phyloP scores from a whole-genome alignment of 2,113 vertebrate genomes.

The Aphelocoma coerulescens region DNA sequence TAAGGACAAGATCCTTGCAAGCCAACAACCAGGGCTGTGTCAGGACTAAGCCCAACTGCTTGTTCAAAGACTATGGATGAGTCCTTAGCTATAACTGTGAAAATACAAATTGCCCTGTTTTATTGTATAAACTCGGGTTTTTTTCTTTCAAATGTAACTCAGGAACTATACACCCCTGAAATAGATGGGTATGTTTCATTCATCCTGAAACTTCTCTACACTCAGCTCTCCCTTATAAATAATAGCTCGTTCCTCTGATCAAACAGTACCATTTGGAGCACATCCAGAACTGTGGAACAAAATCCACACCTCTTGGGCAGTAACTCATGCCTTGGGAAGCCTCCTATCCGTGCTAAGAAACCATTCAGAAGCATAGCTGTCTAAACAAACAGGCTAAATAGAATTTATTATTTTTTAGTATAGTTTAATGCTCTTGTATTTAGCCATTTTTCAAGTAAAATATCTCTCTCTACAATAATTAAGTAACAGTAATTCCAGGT shows the following conservation, averaged over 20 bases:
- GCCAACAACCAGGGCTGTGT: neutral
- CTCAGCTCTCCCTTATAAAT: neutral
- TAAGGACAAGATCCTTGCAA: neutral
- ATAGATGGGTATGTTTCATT: neutral
- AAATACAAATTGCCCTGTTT: neutral
- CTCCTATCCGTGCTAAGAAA: neutral
- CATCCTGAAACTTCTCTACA: neutral
- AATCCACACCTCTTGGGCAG: neutral
- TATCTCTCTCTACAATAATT: neutral
- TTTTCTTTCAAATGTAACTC: neutral
- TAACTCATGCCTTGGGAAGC: neutral
- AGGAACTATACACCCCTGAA: neutral
- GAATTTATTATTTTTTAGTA: neutral
- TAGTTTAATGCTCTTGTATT: neutral
- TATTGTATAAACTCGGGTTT: neutral
- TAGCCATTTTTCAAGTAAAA: neutral
- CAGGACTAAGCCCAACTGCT: neutral
- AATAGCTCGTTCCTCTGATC: neutral
- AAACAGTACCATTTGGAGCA: neutral
- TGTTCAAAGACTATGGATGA: neutral
- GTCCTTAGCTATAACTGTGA: neutral
- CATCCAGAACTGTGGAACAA: neutral
- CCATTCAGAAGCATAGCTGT: neutral
- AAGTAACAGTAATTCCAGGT: neutral
- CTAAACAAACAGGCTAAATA: neutral